A percentile compares a stretch with the other conserved stretches of the same genome.
phyloP scores from a whole-genome alignment of 2,113 vertebrate species.

The Macquaria australasica region DNA sequence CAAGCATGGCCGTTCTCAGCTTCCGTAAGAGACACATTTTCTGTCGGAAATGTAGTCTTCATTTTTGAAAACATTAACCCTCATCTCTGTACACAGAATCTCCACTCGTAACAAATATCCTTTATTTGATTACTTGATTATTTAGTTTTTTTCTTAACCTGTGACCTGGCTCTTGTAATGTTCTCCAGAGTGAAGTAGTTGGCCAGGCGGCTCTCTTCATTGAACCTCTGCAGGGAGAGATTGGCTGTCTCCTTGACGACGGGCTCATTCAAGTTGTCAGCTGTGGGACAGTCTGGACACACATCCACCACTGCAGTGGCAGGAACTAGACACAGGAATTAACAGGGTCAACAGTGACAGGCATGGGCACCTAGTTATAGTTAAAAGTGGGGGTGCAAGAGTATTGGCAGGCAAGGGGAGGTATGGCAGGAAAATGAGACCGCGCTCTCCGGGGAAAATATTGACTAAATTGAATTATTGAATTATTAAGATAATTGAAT shows the following conservation, averaged over 20 bases:
- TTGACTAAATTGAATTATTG: too few relatives aligned
- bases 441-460: too few relatives aligned
- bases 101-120: neutral
- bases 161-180: slow-evolving; percentile 68
- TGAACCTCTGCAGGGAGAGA: slow-evolving; percentile 73
- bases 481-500: too few relatives aligned
- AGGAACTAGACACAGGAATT: slow-evolving; percentile 53
- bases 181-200: slow-evolving; percentile 71
- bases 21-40: too few relatives aligned
- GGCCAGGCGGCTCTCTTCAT: slow-evolving; percentile 58
- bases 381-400: too few relatives aligned
- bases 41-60: too few relatives aligned
- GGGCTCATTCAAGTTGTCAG: slow-evolving; percentile 53
- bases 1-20: too few relatives aligned
- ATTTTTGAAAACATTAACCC: neutral
- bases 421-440: too few relatives aligned
- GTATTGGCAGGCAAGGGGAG: too few relatives aligned
- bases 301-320: slow-evolving; percentile 18
- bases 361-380: too few relatives aligned
- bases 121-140: neutral
- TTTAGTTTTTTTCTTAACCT: slow-evolving; percentile 44
- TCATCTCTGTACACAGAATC: neutral
- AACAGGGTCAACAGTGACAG: neutral
- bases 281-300: slow-evolving; percentile 72
- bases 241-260: slow-evolving; percentile 65